phyloP scores from a whole-genome alignment of 2,113 vertebrate genomes.

The Anguilla rostrata region DNA sequence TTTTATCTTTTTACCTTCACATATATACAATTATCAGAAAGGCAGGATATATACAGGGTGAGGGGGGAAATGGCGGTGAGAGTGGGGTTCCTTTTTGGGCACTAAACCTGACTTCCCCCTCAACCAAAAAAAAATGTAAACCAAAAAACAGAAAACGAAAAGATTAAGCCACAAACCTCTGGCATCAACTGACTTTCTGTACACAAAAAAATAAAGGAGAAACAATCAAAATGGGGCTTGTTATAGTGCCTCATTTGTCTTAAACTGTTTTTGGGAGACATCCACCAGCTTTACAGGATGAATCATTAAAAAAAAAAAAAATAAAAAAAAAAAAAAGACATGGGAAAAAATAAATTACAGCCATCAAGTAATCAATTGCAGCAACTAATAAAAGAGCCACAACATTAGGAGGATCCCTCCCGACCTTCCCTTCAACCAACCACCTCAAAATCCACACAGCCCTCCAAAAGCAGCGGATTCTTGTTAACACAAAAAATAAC shows the following conservation, averaged over 20 bases:
- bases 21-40: conserved; percentile 74
- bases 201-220: conserved; percentile 18
- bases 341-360: conserved; percentile 13
- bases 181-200: conserved; percentile 20
- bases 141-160: conserved; percentile 42
- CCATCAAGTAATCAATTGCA: conserved; percentile 9
- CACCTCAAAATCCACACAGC: background rate
- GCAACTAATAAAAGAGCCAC: background rate
- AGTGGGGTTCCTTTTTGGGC: conserved; percentile 60
- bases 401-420: background rate
- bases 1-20: conserved; percentile 72
- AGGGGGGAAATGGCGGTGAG: conserved; percentile 46
- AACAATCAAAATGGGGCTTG: conserved; percentile 12
- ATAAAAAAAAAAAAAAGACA: background rate
- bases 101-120: conserved; percentile 59
- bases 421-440: background rate
- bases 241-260: background rate
- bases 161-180: conserved; percentile 6
- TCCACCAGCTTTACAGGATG: background rate
- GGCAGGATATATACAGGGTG: conserved; percentile 72
- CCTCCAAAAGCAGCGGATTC: background rate
- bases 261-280: background rate
- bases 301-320: conserved; percentile 23
- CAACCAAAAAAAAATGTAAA: conserved; percentile 40
- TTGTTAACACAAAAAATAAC: background rate